Evolutionary conservation across 2,797 vertebrate species (phyloP).

Genomic region (Saxicola maurus): DNA sequence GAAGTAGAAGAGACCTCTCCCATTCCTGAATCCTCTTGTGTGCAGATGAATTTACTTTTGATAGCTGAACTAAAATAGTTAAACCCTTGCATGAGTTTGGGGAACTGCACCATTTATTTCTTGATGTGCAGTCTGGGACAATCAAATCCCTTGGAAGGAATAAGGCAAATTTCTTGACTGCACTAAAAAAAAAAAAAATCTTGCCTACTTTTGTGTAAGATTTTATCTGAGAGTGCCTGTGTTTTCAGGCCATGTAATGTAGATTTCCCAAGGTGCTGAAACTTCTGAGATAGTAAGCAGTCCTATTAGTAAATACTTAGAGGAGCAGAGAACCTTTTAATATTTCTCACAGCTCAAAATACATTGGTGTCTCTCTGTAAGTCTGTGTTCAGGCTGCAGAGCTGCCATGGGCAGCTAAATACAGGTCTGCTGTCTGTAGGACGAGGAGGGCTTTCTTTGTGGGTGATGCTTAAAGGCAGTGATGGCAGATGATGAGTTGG

Average conservation of each 20-base stretch:
- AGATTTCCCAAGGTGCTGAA: background rate
- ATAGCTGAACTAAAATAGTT: background rate
- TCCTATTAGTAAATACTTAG: background rate
- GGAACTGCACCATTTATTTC: background rate
- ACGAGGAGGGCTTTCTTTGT: accelerated
- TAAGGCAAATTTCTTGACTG: background rate
- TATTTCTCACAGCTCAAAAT: background rate
- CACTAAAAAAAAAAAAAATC: accelerated
- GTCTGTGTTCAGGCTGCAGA: background rate
- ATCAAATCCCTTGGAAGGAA: background rate
- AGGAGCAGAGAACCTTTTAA: background rate
- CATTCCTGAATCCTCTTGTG: background rate
- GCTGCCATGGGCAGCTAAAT: accelerated
- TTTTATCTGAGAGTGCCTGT: background rate
- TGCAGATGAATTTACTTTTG: background rate
- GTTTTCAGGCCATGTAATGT: background rate
- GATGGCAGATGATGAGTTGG: background rate
- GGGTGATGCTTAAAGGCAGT: background rate
- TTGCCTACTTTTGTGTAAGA: background rate
- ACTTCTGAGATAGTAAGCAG: background rate
- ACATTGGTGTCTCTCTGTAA: background rate
- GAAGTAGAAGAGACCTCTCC: background rate
- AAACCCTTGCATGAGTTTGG: background rate
- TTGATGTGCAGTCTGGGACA: accelerated
- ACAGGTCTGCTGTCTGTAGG: no score